Evolutionary conservation across 2,888 invertebrate genomes (phyloP).

Genomic region (Drosophila colorata): DNA sequence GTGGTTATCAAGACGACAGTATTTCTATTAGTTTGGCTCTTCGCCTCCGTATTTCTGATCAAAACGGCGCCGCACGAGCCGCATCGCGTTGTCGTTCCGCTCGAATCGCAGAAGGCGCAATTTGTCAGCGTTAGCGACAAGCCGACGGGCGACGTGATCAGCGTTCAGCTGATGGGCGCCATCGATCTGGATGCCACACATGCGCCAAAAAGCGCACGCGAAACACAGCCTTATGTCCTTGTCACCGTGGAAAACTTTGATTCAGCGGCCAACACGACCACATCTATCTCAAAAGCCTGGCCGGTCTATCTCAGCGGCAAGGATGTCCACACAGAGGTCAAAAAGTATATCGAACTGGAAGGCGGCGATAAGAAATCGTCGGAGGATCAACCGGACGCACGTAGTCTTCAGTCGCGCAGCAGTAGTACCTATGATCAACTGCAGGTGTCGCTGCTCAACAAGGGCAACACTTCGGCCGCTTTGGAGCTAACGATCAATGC

Average conservation of each 20-base stretch:
- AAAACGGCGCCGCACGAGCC: neutral
- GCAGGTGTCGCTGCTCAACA: slow-evolving; percentile 3
- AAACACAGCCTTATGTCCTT: neutral
- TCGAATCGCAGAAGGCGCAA: neutral
- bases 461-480: slow-evolving; percentile 1
- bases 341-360: too few species aligned
- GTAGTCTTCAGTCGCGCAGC: too few species aligned
- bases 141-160: neutral
- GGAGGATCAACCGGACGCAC: too few species aligned
- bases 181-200: neutral
- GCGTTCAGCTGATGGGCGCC: neutral
- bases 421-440: too few species aligned
- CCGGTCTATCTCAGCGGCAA: neutral
- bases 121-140: neutral
- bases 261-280: neutral
- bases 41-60: neutral
- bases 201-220: accelerated
- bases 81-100: neutral
- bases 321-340: too few species aligned
- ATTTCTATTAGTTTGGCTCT: neutral
- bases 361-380: too few species aligned
- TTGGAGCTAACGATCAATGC: slow-evolving; percentile 85
- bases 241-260: neutral
- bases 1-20: neutral
- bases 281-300: neutral